These are phyloP conservation scores for Holothuria scabra DNA, from an alignment of 53 echinoderm and acorn worm genomes.

Conservation along the genomic window DNA sequence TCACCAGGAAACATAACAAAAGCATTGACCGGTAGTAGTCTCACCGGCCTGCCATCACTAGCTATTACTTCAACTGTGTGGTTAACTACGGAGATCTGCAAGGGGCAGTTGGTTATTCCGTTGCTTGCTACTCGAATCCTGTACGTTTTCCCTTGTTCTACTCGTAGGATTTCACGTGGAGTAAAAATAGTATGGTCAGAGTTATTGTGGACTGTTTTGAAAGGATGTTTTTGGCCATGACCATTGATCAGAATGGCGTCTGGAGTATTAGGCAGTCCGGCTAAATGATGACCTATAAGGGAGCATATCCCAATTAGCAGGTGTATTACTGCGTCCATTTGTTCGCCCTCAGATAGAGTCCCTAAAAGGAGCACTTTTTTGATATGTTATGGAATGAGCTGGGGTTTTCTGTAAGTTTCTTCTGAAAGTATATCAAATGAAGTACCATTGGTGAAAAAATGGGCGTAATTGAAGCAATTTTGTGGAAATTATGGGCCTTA, in stretches of 20 bases:
- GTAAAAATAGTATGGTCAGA: background rate
- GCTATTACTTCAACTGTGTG: slow-evolving; percentile 90
- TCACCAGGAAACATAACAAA: slow-evolving; percentile 97
- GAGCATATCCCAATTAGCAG: too few species aligned
- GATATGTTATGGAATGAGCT: too few species aligned
- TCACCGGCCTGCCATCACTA: slow-evolving; percentile 76
- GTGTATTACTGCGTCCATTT: too few species aligned
- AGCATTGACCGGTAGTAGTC: slow-evolving; percentile 63
- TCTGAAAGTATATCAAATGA: too few species aligned
- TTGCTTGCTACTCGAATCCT: slow-evolving; percentile 89
- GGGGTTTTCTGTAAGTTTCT: too few species aligned
- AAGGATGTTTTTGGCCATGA: slow-evolving; percentile 63
- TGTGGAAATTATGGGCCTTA: too few species aligned
- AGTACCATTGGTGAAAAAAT: too few species aligned
- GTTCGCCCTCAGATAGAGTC: too few species aligned
- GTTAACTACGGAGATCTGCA: slow-evolving; percentile 83
- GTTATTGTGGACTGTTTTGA: slow-evolving; percentile 23
- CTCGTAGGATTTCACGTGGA: slow-evolving; percentile 27
- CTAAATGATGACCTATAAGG: slow-evolving; percentile 79
- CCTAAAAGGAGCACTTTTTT: too few species aligned
- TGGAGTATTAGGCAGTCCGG: slow-evolving; percentile 59
- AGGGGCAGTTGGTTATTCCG: slow-evolving; percentile 88
- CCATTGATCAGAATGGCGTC: slow-evolving; percentile 94
- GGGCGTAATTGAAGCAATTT: too few species aligned
- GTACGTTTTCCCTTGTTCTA: slow-evolving; percentile 60